Evolutionary conservation across 2,113 vertebrate genomes (phyloP), one percentile per base, ranked within the genome.

Genomic region (Lagopus leucura): DNA sequence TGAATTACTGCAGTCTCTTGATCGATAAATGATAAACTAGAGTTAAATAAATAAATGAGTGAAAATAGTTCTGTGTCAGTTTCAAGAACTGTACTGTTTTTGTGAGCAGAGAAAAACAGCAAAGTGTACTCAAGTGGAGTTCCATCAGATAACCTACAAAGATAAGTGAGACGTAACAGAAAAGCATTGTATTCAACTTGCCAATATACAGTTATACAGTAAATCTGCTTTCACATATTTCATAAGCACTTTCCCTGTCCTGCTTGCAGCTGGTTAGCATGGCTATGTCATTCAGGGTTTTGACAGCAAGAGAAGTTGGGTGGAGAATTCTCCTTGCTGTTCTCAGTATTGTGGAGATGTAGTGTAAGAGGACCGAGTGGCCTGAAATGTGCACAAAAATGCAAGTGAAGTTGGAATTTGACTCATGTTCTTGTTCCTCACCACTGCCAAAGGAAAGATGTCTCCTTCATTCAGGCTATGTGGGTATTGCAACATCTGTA

Each of bases 131-230:
- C 4, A 11, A 28, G 72, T 60, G 36, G 55, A 47, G 50, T 74
- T 89, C 69, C 76, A 91, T 36, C 45, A 88, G 45, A 71, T 80
- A 89, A 76, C 75, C 38, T 0, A 0, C 58, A 61, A 80, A 87
- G 92, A 90, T 11, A 95, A 94, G 76, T 40, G 32, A 82, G 38
- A 60, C 67, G 92, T 54, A 88, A 48, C 22, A 88, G 55, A 6
- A 64, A 91, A 64, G 55, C 55, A 60, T 18, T 5, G 13, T 50
- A 57, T 80, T 88, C 47, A 55, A 67, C 60, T 69, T 93, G 60
- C 79, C 82, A 88, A 13, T 22, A 4, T 20, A 34, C 55, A 52
- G 55, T 80, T 55, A 58, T 52, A 52, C 60, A 74, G 69, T 50
- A 91, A 28, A 88, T 82, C 71, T 73, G 11, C 38, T 88, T 92